Percentiles rank a stretch among this genome's conserved stretches.
These are phyloP conservation scores for Pomatostomus ruficeps DNA, from an alignment of 2,113 vertebrate species.

Conservation along the genomic window DNA sequence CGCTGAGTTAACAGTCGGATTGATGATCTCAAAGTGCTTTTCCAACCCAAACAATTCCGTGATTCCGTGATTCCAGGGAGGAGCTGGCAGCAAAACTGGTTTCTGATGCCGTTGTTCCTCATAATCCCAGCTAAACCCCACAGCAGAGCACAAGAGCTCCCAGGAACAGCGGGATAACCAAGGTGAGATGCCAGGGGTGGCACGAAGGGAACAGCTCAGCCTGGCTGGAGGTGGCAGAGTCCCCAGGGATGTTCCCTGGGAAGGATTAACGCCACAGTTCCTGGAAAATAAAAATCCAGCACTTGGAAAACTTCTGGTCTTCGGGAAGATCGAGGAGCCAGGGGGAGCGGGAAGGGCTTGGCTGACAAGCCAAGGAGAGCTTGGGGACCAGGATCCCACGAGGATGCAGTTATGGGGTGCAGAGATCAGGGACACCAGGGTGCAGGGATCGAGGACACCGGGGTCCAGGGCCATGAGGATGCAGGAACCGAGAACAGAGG, in stretches of 20 bases:
- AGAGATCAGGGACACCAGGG: neutral
- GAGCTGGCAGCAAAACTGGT: neutral
- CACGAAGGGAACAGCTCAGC: neutral
- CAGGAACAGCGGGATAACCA: neutral
- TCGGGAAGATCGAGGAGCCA: neutral
- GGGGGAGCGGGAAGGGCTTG: neutral
- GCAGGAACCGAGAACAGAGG: neutral
- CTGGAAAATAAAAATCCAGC: neutral
- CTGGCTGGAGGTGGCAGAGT: neutral
- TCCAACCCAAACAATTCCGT: neutral
- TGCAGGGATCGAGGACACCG: neutral
- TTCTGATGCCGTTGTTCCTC: accelerated
- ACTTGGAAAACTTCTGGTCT: neutral
- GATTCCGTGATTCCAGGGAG: neutral
- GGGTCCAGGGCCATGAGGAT: neutral
- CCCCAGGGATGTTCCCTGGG: neutral
- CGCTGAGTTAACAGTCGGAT: neutral
- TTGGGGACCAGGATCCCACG: neutral
- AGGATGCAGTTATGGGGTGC: neutral
- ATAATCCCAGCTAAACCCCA: neutral
- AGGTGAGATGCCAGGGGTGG: neutral
- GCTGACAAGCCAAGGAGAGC: neutral
- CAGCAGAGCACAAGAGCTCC: neutral
- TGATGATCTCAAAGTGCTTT: neutral
- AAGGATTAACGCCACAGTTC: neutral